Evolutionary conservation across 2,113 vertebrate genomes (phyloP).

Genomic region (Cranoglanis bouderius): DNA sequence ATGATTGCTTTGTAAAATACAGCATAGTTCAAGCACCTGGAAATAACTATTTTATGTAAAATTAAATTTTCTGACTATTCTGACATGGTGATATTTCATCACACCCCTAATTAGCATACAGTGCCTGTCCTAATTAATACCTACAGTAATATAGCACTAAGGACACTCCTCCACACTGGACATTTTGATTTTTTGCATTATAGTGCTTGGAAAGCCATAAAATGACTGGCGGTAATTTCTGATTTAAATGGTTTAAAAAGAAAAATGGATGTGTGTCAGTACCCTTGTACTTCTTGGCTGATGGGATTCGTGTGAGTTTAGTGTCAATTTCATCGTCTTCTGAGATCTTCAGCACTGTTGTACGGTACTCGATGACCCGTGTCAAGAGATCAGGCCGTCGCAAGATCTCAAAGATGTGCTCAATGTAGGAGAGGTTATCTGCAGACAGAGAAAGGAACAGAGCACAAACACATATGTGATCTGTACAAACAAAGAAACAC

Average conservation of each 20-base stretch:
- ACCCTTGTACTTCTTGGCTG: slow-evolving; percentile 98
- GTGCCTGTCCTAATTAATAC: background rate
- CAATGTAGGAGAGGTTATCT: slow-evolving; percentile 92
- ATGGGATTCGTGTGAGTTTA: slow-evolving; percentile 93
- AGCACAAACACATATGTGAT: background rate
- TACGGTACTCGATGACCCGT: slow-evolving; percentile 90
- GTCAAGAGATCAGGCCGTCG: slow-evolving; percentile 90
- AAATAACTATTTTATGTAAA: background rate
- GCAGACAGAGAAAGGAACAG: background rate
- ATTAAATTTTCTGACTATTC: background rate
- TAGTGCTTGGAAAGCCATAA: background rate
- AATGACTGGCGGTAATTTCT: background rate
- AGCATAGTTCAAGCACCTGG: background rate
- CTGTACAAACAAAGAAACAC: background rate
- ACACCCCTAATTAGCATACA: too few relatives aligned
- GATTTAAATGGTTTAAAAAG: background rate
- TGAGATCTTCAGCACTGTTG: slow-evolving; percentile 91
- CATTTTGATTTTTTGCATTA: background rate
- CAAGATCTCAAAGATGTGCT: slow-evolving; percentile 95
- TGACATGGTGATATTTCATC: too few relatives aligned
- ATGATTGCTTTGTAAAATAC: background rate
- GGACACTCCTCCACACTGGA: background rate
- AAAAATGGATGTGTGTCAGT: background rate
- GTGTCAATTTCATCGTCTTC: slow-evolving; percentile 94
- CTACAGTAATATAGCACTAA: background rate